These are phyloP conservation scores for Mercenaria mercenaria DNA, from an alignment of 1,140 invertebrate species.

Conservation along the genomic window DNA sequence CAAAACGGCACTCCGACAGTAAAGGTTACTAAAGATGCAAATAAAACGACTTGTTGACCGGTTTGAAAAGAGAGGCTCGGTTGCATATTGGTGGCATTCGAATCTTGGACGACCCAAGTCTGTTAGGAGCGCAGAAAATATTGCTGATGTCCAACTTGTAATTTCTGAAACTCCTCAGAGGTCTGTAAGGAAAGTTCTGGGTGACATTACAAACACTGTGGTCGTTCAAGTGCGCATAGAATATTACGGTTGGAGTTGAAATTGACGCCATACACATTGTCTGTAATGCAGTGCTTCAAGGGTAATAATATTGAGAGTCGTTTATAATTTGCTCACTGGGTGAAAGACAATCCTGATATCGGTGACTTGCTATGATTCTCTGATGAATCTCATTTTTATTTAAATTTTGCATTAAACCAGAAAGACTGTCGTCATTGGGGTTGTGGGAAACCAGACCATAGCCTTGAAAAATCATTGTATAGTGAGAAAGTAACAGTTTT, in stretches of 20 bases:
- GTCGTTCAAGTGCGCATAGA: neutral
- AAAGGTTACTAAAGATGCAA: neutral
- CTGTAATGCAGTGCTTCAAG: neutral
- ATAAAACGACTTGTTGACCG: neutral
- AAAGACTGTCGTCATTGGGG: neutral
- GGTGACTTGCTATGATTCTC: neutral
- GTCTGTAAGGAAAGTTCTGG: neutral
- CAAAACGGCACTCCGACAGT: too few species aligned
- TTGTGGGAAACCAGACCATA: neutral
- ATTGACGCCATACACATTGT: neutral
- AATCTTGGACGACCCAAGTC: constrained; percentile 14
- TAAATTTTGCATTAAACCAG: neutral
- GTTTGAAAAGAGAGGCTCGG: constrained; percentile 4
- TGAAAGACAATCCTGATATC: neutral
- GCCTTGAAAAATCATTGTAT: neutral
- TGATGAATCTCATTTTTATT: constrained; percentile 9
- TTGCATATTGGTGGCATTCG: neutral
- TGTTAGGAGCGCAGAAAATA: neutral
- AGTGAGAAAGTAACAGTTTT: neutral
- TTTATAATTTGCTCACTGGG: constrained; percentile 20
- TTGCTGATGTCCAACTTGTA: too few species aligned
- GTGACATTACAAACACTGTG: neutral
- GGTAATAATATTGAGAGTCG: neutral
- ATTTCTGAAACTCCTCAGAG: neutral
- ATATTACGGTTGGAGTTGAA: constrained; percentile 21